Evolutionary conservation across 2,888 invertebrate genomes (phyloP).

Genomic region (Seladonia tumulorum): DNA sequence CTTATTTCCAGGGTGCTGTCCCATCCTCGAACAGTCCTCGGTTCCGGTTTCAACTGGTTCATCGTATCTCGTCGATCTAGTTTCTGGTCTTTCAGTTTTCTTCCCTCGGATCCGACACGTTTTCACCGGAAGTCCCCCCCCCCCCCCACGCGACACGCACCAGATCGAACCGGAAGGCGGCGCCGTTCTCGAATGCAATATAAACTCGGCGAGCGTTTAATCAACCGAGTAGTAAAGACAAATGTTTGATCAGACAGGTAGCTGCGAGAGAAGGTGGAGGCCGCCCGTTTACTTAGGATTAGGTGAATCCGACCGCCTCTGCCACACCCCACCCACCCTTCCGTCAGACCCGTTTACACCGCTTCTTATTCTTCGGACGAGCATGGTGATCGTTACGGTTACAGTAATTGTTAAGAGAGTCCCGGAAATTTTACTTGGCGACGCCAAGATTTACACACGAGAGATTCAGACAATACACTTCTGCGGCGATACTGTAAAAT

Average conservation of each 20-base stretch:
- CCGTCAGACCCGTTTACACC: neutral
- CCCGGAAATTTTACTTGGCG: neutral
- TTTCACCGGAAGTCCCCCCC: constrained; percentile 20
- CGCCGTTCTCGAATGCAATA: constrained; percentile 62
- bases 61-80: constrained; percentile 1
- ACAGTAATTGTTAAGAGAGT: constrained; percentile 16
- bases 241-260: constrained; percentile 83
- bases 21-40: neutral
- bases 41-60: neutral
- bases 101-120: neutral
- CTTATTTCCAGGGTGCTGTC: neutral
- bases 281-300: constrained; percentile 79
- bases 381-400: constrained; percentile 10
- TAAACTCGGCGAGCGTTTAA: constrained; percentile 79
- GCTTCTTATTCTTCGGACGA: constrained; percentile 52
- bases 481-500: neutral
- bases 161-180: constrained; percentile 17
- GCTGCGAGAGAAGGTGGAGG: constrained; percentile 62
- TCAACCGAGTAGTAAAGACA: constrained; percentile 82
- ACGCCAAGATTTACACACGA: too few relatives aligned
- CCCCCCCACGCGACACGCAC: constrained; percentile 32
- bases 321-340: neutral
- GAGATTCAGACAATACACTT: neutral
- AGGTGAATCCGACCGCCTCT: constrained; percentile 63
- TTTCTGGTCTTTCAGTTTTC: constrained; percentile 23